Evolutionary conservation across 2,797 vertebrate genomes (phyloP).

Genomic region (Tenualosa thibaudeaui): DNA sequence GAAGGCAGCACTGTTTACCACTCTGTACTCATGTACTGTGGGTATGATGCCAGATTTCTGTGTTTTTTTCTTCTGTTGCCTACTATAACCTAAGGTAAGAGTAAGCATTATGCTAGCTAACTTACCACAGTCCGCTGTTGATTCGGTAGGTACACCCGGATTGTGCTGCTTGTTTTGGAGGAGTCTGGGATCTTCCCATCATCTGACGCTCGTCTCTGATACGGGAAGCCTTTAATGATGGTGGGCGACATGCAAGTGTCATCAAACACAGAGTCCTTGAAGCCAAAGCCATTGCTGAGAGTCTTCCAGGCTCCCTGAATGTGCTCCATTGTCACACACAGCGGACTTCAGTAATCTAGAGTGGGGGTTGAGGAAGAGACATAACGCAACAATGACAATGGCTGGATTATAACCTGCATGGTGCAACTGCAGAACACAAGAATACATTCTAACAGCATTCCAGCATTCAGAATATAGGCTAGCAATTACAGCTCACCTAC

Average conservation of each 20-base stretch:
- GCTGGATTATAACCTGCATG: no score
- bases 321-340: constrained; percentile 78
- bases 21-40: no score
- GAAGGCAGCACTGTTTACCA: background rate
- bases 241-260: constrained; percentile 81
- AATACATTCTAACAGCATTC: background rate
- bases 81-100: background rate
- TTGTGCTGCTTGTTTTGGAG: constrained; percentile 80
- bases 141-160: constrained; percentile 87
- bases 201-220: constrained; percentile 82
- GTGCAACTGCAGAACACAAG: background rate
- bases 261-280: constrained; percentile 84
- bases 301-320: constrained; percentile 84
- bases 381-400: no score
- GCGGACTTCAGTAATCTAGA: constrained; percentile 36
- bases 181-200: constrained; percentile 82
- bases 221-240: constrained; percentile 78
- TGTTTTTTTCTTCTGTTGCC: background rate
- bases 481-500: background rate
- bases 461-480: no score
- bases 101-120: background rate
- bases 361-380: background rate
- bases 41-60: no score
- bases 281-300: constrained; percentile 83
- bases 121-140: constrained; percentile 86